A percentile compares a stretch with the other conserved stretches of the same genome.
Conservation (phyloP, 2,797 vertebrate genomes). For the Lacerta viridis region DNA sequence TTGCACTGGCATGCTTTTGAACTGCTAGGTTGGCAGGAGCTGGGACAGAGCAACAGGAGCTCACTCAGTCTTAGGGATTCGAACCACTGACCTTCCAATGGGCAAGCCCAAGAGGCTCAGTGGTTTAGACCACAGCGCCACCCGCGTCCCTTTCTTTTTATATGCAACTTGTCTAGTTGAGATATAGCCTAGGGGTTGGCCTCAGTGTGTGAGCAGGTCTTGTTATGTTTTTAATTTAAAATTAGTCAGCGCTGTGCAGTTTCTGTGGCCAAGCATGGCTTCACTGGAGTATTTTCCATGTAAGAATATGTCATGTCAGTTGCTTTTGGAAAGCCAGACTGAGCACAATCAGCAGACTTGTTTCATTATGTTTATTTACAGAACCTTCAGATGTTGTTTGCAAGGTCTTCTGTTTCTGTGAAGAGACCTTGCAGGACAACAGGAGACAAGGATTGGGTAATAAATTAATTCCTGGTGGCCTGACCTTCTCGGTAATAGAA, state of each 20-base stretch:
- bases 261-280: not conserved
- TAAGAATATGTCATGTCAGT: not conserved
- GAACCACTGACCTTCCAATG: no score
- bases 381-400: constrained; percentile 12
- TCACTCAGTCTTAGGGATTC: no score
- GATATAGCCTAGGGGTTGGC: not conserved
- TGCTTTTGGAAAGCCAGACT: not conserved
- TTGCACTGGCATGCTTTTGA: no score
- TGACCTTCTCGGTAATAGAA: not conserved
- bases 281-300: not conserved
- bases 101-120: no score
- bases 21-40: no score
- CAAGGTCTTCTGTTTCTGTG: not conserved
- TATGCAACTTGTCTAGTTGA: not conserved
- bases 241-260: not conserved
- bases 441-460: not conserved
- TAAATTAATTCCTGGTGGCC: not conserved
- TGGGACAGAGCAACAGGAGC: no score
- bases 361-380: not conserved
- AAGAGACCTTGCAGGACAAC: not conserved
- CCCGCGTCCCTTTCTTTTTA: not conserved
- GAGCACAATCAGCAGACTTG: not conserved
- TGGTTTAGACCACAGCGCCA: no score
- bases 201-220: not conserved
- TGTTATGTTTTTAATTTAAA: not conserved